Evolutionary conservation across 2,888 invertebrate genomes (phyloP).

Genomic region (Cephus pulcher): DNA sequence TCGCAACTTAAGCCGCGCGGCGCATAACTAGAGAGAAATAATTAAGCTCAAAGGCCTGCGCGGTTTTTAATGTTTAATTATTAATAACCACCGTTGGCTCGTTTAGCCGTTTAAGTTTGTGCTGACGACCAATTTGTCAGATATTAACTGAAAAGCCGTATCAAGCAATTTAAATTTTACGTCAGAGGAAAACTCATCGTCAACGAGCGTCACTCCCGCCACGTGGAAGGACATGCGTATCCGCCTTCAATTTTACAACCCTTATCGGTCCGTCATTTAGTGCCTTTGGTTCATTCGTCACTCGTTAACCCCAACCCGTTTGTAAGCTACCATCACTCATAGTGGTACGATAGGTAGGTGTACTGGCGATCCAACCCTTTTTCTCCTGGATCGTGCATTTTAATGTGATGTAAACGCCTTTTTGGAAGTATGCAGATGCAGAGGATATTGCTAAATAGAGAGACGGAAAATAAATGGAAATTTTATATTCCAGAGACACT

Average conservation of each 20-base stretch:
- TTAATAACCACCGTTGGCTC: slow-evolving; percentile 35
- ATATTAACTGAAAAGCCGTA: slow-evolving; percentile 23
- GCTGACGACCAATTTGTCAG: slow-evolving; percentile 39
- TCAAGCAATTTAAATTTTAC: slow-evolving; percentile 33
- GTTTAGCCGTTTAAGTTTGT: slow-evolving; percentile 34
- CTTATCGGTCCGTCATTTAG: background rate
- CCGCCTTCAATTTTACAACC: background rate
- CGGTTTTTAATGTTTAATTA: slow-evolving; percentile 37
- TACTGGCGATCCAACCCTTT: background rate
- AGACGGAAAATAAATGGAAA: background rate
- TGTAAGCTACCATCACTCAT: background rate
- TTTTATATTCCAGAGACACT: background rate
- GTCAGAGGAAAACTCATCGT: slow-evolving; percentile 19
- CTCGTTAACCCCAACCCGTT: background rate
- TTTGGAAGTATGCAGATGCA: background rate
- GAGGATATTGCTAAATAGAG: background rate
- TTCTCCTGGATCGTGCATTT: background rate
- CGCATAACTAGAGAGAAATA: slow-evolving; percentile 33
- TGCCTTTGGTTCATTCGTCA: background rate
- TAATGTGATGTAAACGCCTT: background rate
- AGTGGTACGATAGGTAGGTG: background rate
- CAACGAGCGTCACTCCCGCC: background rate
- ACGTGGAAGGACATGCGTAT: background rate
- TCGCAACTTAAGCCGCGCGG: slow-evolving; percentile 31
- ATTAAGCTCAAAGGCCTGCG: slow-evolving; percentile 37